Conservation (phyloP, 2,113 vertebrate species). For the Marcusenius ussheri region DNA sequence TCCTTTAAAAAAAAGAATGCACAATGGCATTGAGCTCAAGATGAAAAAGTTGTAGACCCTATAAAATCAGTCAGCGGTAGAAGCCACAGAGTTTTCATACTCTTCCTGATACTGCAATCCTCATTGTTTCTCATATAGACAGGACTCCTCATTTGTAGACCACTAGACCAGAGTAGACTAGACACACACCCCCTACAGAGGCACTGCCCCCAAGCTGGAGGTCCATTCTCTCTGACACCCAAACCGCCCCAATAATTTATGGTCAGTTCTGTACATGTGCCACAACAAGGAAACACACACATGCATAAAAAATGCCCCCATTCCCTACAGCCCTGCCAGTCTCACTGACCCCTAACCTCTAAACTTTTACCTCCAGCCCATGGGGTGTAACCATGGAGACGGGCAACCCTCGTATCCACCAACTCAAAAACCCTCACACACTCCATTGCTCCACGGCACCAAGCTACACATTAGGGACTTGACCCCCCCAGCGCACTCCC, state of each 20-base stretch:
- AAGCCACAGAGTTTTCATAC: neutral
- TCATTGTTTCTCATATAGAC: neutral
- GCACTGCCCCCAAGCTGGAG: neutral
- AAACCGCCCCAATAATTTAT: conserved; percentile 6
- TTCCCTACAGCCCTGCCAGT: conserved; percentile 61
- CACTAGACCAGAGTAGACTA: neutral
- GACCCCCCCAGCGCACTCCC: conserved; percentile 22
- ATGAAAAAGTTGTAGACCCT: neutral
- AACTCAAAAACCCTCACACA: neutral
- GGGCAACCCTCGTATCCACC: conserved; percentile 72
- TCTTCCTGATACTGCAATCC: neutral
- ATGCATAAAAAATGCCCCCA: conserved; percentile 34
- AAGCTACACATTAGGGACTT: conserved; percentile 10
- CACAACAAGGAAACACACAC: conserved; percentile 4
- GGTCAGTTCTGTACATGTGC: neutral
- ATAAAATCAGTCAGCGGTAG: neutral
- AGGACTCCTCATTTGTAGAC: neutral
- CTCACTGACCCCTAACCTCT: conserved; percentile 53
- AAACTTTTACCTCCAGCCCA: conserved; percentile 64
- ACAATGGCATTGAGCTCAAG: neutral
- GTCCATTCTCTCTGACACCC: conserved; percentile 6
- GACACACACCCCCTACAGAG: conserved; percentile 20
- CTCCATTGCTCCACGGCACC: neutral
- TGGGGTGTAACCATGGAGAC: conserved; percentile 83
- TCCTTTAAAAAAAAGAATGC: neutral